Base-by-base conservation (phyloP, 2,888 invertebrate species). In the Mechanitis mazaeus region DNA sequence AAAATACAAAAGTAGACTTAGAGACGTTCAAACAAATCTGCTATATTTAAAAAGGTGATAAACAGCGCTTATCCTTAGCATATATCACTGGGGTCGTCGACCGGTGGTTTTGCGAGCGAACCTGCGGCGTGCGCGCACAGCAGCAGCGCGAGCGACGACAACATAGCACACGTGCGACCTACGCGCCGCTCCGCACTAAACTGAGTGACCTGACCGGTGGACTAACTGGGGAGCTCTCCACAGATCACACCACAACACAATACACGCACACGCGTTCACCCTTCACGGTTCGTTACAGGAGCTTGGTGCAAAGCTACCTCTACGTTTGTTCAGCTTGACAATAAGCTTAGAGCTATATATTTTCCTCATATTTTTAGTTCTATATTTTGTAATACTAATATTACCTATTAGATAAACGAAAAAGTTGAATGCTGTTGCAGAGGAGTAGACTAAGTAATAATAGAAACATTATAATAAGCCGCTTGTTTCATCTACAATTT, bases 1-100 rank as follows among this genome's bases (percentile, higher is more conserved):
- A 55, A 33, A 58, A 55, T 55, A 9, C 9, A 42, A 42, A 42
- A 42, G 9, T 42, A 42, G 20, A 20, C 20, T 20, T 20, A 42
- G 11, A 3, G 9, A 42, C 7, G 11, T 42, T 11, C 11, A 42
- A 42, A 42, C 9, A 9, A 42, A 11, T 9, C 9, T 59, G 35
- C 38, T 46, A 47, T 59, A 0, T 9, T 54, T 59, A 58, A 59
- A 50, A 33, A 56, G 59, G 56, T 12, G 50, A 56, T 54, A 11
- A 56, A 60, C 55, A 64, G 71, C 69, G 72, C 69, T 74, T 73
- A 76, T 78, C 76, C 79, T 76, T 69, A 68, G 50, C 80, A 80
- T 83, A 81, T 80, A 77, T 81, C 83, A 82, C 79, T 75, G 81
- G 81, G 87, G 85, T 87, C 85, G 76, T 72, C 73, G 87, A 81